Conservation (phyloP, 2,888 invertebrate species). For the Tetragonisca angustula region DNA sequence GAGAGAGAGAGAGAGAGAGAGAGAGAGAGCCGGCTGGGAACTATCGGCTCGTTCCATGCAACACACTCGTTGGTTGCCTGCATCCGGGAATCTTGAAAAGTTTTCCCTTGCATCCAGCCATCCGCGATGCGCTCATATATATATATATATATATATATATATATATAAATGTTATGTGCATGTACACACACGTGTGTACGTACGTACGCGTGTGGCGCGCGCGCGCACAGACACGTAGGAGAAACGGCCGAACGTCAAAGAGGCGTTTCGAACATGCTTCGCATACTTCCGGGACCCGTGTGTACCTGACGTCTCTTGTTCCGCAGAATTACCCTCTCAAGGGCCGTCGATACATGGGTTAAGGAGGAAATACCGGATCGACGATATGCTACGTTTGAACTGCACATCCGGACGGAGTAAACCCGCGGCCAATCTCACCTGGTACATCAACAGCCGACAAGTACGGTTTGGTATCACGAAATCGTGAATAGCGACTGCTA, state of each 20-base stretch:
- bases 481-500: constrained; percentile 7
- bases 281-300: constrained; percentile 59
- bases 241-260: constrained; percentile 57
- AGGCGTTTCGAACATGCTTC: constrained; percentile 60
- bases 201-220: too few relatives aligned
- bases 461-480: constrained; percentile 64
- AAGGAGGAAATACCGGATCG: constrained; percentile 80
- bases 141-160: too few relatives aligned
- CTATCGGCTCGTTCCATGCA: constrained; percentile 18
- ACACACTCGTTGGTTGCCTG: background rate
- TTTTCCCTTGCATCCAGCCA: constrained; percentile 15
- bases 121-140: background rate
- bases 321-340: constrained; percentile 79
- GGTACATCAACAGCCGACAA: constrained; percentile 82
- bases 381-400: constrained; percentile 78
- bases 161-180: background rate
- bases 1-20: too few relatives aligned
- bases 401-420: constrained; percentile 80
- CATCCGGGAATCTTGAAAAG: constrained; percentile 61
- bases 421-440: constrained; percentile 82
- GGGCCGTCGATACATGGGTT: constrained; percentile 81
- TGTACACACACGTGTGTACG: background rate
- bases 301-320: constrained; percentile 58
- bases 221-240: background rate
- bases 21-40: background rate